These are phyloP conservation scores for Trichoplusia ni DNA, from an alignment of 1,140 invertebrate species.

Conservation along the genomic window DNA sequence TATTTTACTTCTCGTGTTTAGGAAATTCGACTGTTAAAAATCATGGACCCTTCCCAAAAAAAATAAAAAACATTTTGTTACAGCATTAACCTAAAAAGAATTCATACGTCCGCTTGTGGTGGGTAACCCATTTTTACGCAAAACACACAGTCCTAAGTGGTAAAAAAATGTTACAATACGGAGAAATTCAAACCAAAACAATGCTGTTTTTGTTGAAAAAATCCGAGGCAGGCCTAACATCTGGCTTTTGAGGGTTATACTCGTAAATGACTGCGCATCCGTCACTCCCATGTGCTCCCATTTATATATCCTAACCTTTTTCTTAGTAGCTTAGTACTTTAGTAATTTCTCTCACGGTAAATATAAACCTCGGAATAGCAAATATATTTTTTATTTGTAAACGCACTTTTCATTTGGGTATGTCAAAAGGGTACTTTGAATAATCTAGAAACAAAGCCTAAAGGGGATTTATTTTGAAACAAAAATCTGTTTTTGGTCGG, in stretches of 20 bases:
- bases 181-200: constrained; percentile 4
- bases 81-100: background rate
- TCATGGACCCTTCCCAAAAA: too few species aligned
- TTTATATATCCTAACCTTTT: background rate
- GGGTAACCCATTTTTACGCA: background rate
- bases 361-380: background rate
- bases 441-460: too few species aligned
- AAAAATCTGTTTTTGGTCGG: too few species aligned
- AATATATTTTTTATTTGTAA: background rate
- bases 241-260: constrained; percentile 10
- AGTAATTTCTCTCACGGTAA: background rate
- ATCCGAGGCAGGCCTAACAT: constrained; percentile 12
- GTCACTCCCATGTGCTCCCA: constrained; percentile 10
- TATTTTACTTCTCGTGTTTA: background rate
- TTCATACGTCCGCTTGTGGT: background rate
- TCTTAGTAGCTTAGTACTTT: constrained; percentile 1
- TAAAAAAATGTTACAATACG: background rate
- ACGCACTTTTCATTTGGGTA: background rate
- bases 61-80: too few species aligned
- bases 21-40: background rate
- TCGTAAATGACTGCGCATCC: constrained; percentile 23
- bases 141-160: background rate
- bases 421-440: too few species aligned
- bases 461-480: too few species aligned
- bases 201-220: constrained; percentile 16